Base-by-base conservation (phyloP, 2,888 invertebrate genomes). In the Mesorhabditis spiculigera region DNA sequence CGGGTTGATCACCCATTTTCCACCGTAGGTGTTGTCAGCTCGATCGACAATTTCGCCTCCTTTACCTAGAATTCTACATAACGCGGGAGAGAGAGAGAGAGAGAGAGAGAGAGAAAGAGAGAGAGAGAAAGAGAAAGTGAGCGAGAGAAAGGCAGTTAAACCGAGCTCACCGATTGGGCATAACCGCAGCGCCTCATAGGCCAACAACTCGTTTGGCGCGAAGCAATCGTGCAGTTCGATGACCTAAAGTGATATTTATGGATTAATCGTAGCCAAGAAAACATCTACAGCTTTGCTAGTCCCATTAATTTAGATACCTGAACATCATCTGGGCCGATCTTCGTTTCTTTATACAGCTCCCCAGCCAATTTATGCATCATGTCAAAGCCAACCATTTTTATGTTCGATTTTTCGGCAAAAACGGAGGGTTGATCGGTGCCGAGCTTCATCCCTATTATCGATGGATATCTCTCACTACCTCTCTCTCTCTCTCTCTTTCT, bases 191-290 rank as follows among this genome's bases (percentile, higher is more conserved):
- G 95, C 96, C 89, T 98, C 97, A 83, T 98, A 98, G 0, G 95
- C 95, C 68, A 98, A 92, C 77, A 98, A 88, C 87, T 98, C 98
- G 87, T 98, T 98, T 5, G 93, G 92, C 5, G 96, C 94, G 87
- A 98, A 98, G 87, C 98, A 98, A 87, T 98, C 98, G 83, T 98
- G 98, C 43, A 98, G 89, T 86, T 98, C 98, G 5, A 97, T 91
- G 43, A 83, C 81, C 74, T 80, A 45, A 64, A 77, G 43, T 5
- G 42, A 10, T 10, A n/a, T n/a, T 41, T n/a, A 50, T 10, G n/a
- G 28, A 28, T 28, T 28, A 28, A 3, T n/a, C 8, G 8, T 41
- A 28, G 16, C 8, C 41, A 16, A 63, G 64, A 41, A n/a, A n/a
- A 63, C 10, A n/a, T 63, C 64, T 28, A 1, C 28, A 28, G 28